A percentile compares a stretch with the other conserved stretches of the same genome.
phyloP scores from a whole-genome alignment of 2,797 vertebrate species.

The Gastrophryne carolinensis region DNA sequence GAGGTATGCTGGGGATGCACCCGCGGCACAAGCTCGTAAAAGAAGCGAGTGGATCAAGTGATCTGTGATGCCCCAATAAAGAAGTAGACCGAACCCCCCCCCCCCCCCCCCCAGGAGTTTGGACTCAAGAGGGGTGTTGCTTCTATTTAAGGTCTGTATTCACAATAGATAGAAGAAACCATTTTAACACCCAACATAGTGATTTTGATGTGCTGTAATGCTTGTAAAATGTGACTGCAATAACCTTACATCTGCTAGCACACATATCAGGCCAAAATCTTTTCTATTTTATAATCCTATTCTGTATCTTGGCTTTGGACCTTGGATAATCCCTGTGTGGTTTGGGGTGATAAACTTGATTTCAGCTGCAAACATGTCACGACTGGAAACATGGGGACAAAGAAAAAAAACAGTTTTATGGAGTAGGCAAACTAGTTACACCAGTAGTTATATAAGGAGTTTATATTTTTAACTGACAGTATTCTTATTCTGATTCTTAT shows the following conservation, averaged over 20 bases:
- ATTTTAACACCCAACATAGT: slow-evolving; percentile 44
- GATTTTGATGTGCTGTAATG: slow-evolving; percentile 33
- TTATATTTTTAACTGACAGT: no score
- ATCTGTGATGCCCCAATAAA: no score
- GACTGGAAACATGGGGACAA: neutral
- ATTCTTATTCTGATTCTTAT: no score
- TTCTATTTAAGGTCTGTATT: slow-evolving; percentile 50
- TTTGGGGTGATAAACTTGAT: slow-evolving; percentile 7
- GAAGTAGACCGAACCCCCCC: no score
- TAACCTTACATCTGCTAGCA: slow-evolving; percentile 43
- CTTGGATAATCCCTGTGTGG: slow-evolving; percentile 27
- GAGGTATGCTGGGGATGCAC: no score
- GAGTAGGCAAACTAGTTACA: neutral
- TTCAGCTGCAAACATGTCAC: slow-evolving; percentile 33
- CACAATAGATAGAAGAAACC: slow-evolving; percentile 43
- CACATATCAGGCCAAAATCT: slow-evolving; percentile 20
- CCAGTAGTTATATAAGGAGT: no score
- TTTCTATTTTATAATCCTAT: slow-evolving; percentile 32
- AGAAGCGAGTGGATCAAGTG: no score
- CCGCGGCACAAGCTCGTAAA: no score
- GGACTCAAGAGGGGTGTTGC: no score
- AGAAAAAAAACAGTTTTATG: neutral
- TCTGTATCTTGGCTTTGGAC: slow-evolving; percentile 27
- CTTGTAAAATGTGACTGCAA: slow-evolving; percentile 45
- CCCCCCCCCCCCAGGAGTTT: no score